These are phyloP conservation scores for Poeciliopsis gracilis DNA, from an alignment of 2,797 vertebrate species.

Conservation along the genomic window DNA sequence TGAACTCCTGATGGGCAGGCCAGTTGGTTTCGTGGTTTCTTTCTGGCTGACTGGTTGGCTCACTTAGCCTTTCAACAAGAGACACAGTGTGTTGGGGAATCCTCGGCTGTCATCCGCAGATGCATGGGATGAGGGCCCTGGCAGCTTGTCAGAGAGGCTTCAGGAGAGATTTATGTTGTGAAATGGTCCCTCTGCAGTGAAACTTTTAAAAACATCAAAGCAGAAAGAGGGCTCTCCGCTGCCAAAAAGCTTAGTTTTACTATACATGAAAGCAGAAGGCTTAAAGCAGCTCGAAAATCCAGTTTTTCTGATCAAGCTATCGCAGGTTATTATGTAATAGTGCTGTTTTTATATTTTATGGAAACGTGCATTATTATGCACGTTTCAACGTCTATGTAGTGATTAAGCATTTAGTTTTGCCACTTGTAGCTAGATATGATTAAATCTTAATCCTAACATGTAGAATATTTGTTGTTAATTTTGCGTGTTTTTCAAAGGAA, in stretches of 20 bases:
- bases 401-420: not conserved
- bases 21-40: conserved; percentile 36
- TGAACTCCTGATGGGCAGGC: conserved; percentile 37
- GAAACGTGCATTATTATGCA: not conserved
- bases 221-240: conserved; percentile 4
- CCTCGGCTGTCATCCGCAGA: conserved; percentile 48
- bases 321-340: not conserved
- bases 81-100: conserved; percentile 63
- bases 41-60: conserved; percentile 59
- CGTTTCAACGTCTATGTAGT: not conserved
- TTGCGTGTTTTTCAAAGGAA: not conserved
- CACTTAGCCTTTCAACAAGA: conserved; percentile 56
- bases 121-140: conserved; percentile 33
- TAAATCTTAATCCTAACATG: not conserved
- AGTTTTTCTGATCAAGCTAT: conserved; percentile 11
- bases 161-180: conserved; percentile 30
- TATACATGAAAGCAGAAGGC: conserved; percentile 3
- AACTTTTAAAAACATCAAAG: conserved; percentile 21
- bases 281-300: conserved; percentile 8
- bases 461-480: not conserved
- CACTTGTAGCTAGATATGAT: not conserved
- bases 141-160: conserved; percentile 53
- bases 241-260: conserved; percentile 13
- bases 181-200: conserved; percentile 37
- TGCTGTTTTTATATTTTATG: conserved; percentile 9